Evolutionary conservation across 2,888 invertebrate species (phyloP).

Genomic region (Crossocerus cetratus): DNA sequence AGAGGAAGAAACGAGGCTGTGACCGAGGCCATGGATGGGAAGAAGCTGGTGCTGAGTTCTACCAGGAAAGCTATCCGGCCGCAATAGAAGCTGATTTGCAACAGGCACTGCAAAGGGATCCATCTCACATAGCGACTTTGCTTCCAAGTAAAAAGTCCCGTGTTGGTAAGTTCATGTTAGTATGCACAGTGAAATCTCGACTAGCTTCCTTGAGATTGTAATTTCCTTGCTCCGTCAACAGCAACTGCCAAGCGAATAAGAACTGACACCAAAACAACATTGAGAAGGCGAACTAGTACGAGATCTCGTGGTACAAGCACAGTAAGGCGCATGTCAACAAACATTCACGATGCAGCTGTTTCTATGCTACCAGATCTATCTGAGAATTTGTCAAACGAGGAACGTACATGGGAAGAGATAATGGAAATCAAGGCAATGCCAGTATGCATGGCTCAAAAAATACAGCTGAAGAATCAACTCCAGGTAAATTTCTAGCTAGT

Average conservation of each 20-base stretch:
- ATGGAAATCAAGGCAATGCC: conserved; percentile 92
- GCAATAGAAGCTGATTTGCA: conserved; percentile 81
- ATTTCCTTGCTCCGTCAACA: conserved; percentile 60
- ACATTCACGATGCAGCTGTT: conserved; percentile 83
- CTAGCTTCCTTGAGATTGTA: not conserved
- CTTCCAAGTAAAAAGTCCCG: conserved; percentile 89
- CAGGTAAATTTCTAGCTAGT: conserved; percentile 79
- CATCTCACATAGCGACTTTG: conserved; percentile 86
- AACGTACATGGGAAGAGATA: conserved; percentile 90
- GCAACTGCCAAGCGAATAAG: conserved; percentile 84
- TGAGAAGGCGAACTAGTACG: conserved; percentile 80
- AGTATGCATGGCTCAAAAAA: conserved; percentile 89
- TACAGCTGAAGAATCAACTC: conserved; percentile 87
- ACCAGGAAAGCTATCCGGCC: conserved; percentile 89
- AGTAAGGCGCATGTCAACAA: conserved; percentile 78
- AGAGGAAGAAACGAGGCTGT: conserved; percentile 79
- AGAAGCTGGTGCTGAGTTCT: conserved; percentile 90
- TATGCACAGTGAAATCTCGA: not conserved
- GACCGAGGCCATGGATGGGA: conserved; percentile 86
- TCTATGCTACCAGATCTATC: conserved; percentile 91
- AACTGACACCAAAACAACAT: conserved; percentile 81
- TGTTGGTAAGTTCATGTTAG: conserved; percentile 79
- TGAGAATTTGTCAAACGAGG: conserved; percentile 89
- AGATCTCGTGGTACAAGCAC: conserved; percentile 79
- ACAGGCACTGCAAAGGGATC: conserved; percentile 83